These are phyloP conservation scores for Crematogaster levior DNA, from an alignment of 2,888 invertebrate species.

Conservation along the genomic window DNA sequence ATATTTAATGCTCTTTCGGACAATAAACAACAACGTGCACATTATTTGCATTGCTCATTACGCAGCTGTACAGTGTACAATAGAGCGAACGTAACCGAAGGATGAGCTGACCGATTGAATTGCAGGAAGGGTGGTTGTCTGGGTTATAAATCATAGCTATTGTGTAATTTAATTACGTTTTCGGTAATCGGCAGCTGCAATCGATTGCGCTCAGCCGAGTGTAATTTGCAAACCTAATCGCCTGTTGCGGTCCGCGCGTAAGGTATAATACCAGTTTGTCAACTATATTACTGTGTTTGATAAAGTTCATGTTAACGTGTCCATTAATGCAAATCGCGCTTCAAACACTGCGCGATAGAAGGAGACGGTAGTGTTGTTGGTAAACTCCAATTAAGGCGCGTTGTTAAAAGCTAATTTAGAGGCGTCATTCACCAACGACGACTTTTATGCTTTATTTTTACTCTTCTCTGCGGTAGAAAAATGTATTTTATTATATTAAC, in stretches of 20 bases:
- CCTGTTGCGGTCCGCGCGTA: slow-evolving; percentile 66
- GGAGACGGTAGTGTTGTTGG: slow-evolving; percentile 14
- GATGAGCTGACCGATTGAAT: slow-evolving; percentile 40
- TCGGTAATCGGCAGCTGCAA: slow-evolving; percentile 59
- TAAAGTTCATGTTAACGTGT: slow-evolving; percentile 72
- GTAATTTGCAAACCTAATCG: slow-evolving; percentile 72
- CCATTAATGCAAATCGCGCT: slow-evolving; percentile 60
- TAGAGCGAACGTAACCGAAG: slow-evolving; percentile 25
- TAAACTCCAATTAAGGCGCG: slow-evolving; percentile 30
- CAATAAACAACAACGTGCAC: background rate
- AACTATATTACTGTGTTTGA: slow-evolving; percentile 68
- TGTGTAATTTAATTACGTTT: slow-evolving; percentile 67
- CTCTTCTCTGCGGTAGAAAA: background rate
- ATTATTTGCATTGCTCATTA: slow-evolving; percentile 46
- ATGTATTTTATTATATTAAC: background rate
- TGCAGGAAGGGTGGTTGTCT: slow-evolving; percentile 49
- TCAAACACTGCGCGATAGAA: slow-evolving; percentile 23
- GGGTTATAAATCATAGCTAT: slow-evolving; percentile 57
- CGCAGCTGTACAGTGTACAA: slow-evolving; percentile 27
- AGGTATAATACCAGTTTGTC: slow-evolving; percentile 72
- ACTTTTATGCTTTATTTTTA: background rate
- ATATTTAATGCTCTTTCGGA: slow-evolving; percentile 34
- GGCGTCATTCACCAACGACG: background rate
- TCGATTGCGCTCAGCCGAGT: slow-evolving; percentile 66
- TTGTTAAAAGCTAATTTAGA: slow-evolving; percentile 39